Conservation (phyloP, 1,140 invertebrate genomes). For the Caenorhabditis brenneri region DNA sequence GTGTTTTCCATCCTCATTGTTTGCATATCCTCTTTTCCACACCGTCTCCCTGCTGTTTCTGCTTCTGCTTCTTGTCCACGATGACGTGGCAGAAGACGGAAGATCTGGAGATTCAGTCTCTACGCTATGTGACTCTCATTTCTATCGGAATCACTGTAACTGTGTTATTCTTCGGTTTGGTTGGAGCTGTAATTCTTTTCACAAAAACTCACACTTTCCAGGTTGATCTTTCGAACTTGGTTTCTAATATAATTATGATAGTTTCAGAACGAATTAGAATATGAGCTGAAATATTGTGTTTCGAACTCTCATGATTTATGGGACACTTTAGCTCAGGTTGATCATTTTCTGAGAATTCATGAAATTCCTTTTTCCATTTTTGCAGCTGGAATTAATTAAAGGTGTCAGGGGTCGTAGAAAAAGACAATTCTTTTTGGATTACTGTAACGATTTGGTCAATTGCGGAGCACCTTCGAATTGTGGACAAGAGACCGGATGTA, state of each 20-base stretch:
- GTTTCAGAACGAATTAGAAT: slow-evolving; percentile 35
- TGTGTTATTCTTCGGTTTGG: not conserved
- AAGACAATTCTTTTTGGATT: slow-evolving; percentile 28
- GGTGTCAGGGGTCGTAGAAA: not conserved
- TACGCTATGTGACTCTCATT: not conserved
- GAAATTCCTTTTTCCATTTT: not conserved
- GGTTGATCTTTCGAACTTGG: not conserved
- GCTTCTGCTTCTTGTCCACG: not conserved
- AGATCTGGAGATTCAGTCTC: not conserved
- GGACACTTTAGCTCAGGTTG: slow-evolving; percentile 37
- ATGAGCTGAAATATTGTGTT: slow-evolving; percentile 36
- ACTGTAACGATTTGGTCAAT: not conserved
- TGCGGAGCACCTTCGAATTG: not conserved
- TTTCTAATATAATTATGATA: not conserved
- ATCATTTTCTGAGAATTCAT: not conserved
- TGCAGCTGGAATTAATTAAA: slow-evolving; percentile 24
- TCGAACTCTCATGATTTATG: slow-evolving; percentile 26
- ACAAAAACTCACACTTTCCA: not conserved
- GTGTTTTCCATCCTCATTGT: not conserved
- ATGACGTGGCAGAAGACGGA: slow-evolving; percentile 31
- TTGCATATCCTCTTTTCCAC: slow-evolving; percentile 13
- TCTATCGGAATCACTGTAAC: slow-evolving; percentile 41
- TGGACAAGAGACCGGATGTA: slow-evolving; percentile 1
- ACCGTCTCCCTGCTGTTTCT: not conserved
- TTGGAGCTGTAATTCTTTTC: slow-evolving; percentile 9